phyloP scores from a whole-genome alignment of 2,888 invertebrate genomes.

The Chrysomela aeneicollis region DNA sequence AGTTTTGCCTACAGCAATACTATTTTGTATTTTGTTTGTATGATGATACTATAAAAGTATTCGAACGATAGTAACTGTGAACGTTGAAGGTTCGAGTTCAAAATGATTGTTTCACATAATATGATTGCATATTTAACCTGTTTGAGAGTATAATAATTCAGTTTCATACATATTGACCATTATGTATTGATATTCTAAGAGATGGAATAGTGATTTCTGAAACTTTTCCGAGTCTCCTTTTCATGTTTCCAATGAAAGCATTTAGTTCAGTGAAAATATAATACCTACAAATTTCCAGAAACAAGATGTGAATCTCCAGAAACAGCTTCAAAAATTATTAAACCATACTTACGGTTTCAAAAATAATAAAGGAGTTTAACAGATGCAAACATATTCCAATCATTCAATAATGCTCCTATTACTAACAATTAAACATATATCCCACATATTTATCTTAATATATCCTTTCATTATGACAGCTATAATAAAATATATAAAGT shows the following conservation, averaged over 20 bases:
- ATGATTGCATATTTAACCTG: constrained; percentile 41
- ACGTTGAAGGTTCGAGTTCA: constrained; percentile 20
- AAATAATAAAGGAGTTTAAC: constrained; percentile 13
- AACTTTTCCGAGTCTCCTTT: too few species aligned
- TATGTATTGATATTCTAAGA: too few species aligned
- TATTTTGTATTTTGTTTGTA: not conserved
- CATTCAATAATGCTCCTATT: constrained; percentile 28
- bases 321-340: too few species aligned
- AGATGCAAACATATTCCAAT: constrained; percentile 16
- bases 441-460: constrained; percentile 29
- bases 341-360: constrained; percentile 4
- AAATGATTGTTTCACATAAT: constrained; percentile 40
- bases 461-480: constrained; percentile 35
- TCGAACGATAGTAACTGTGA: constrained; percentile 34
- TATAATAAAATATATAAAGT: constrained; percentile 36
- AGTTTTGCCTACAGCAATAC: too few species aligned
- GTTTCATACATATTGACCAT: constrained; percentile 33
- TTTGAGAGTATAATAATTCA: constrained; percentile 29
- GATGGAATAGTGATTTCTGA: not conserved
- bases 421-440: constrained; percentile 36
- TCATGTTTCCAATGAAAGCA: constrained; percentile 17
- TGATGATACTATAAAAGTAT: not conserved
- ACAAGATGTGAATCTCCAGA: too few species aligned
- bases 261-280: too few species aligned
- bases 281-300: too few species aligned